Evolutionary conservation across 2,113 vertebrate species (phyloP).

Genomic region (Clarias gariepinus): DNA sequence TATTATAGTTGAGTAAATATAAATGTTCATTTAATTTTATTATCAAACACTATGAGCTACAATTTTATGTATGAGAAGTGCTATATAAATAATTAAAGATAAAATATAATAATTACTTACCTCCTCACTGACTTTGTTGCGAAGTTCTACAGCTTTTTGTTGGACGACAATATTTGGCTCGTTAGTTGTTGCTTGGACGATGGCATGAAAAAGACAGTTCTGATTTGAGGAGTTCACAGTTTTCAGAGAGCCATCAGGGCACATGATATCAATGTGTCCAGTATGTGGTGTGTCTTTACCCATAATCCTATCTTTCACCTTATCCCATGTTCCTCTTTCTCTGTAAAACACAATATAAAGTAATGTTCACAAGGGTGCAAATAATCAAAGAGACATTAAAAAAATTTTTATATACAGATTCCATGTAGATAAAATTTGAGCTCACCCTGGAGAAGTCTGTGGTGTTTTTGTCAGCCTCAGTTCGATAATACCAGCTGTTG

Average conservation of each 20-base stretch:
- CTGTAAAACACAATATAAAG: not conserved
- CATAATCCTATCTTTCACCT: not conserved
- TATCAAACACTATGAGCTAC: too few relatives aligned
- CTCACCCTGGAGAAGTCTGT: not conserved
- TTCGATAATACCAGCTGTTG: not conserved
- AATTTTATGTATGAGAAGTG: too few relatives aligned
- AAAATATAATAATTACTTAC: not conserved
- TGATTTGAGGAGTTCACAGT: conserved; percentile 18
- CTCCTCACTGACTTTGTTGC: not conserved
- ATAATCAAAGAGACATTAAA: not conserved
- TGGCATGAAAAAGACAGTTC: conserved; percentile 31
- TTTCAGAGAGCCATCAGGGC: not conserved
- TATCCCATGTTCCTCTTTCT: not conserved
- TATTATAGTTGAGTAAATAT: too few relatives aligned
- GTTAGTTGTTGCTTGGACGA: not conserved
- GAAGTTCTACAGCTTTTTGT: conserved; percentile 13
- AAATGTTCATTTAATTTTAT: too few relatives aligned
- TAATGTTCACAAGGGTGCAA: too few relatives aligned
- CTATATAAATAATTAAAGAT: not conserved
- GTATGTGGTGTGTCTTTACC: not conserved
- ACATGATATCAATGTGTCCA: not conserved
- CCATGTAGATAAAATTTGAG: not conserved
- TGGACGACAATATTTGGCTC: not conserved
- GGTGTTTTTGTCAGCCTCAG: conserved; percentile 24
- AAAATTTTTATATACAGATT: not conserved